A percentile compares a stretch with the other conserved stretches of the same genome.
Conservation (phyloP, 2,888 invertebrate species). For the Melipona bicolor region DNA sequence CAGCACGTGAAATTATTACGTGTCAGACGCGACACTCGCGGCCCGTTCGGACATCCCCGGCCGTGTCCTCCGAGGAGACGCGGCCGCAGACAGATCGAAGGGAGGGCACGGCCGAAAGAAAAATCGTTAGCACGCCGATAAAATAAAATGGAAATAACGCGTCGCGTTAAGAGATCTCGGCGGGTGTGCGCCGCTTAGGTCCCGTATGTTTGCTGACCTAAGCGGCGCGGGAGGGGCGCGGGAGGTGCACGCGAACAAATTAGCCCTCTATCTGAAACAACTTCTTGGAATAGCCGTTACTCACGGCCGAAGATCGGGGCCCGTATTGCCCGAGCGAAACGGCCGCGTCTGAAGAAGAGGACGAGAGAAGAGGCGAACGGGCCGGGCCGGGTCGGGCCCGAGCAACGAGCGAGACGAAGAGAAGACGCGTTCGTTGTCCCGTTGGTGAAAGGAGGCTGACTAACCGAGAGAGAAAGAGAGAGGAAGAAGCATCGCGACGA, state of each 20-base stretch:
- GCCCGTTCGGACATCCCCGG: background rate
- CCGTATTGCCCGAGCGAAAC: conserved; percentile 68
- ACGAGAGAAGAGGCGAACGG: conserved; percentile 45
- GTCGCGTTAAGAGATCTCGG: conserved; percentile 59
- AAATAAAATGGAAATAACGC: conserved; percentile 60
- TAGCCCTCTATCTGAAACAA: conserved; percentile 83
- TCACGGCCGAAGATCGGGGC: conserved; percentile 73
- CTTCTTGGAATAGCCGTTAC: conserved; percentile 83
- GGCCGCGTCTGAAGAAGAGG: conserved; percentile 62
- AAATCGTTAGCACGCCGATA: conserved; percentile 50
- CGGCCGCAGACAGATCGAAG: background rate
- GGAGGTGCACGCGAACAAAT: conserved; percentile 81
- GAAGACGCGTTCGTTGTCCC: conserved; percentile 13
- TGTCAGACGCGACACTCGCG: background rate
- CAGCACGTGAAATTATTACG: background rate
- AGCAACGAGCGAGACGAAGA: conserved; percentile 40
- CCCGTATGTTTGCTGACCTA: conserved; percentile 55
- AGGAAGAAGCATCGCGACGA: background rate
- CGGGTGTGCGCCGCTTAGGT: conserved; percentile 46
- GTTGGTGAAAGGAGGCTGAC: conserved; percentile 14
- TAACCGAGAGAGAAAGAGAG: background rate
- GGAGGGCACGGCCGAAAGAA: conserved; percentile 1
- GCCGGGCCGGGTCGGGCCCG: background rate
- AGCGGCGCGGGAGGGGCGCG: conserved; percentile 49
- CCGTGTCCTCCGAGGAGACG: background rate